phyloP scores from a whole-genome alignment of 64 coral and sea anemone species.

The Trachythela sp. region DNA sequence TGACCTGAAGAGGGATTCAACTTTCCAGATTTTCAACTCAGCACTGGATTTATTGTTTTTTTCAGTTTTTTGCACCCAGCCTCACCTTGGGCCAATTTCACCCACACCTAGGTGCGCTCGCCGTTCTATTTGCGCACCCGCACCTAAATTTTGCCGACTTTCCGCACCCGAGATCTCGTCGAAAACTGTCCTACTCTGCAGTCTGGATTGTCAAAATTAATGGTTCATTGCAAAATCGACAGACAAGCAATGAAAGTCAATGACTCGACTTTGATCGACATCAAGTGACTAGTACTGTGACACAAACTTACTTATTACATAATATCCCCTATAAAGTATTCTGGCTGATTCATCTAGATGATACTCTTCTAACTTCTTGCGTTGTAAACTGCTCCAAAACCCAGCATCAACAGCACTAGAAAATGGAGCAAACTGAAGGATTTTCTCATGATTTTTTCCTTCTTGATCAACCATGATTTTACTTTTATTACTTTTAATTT shows the following conservation, averaged over 20 bases:
- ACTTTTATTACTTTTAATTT: background rate
- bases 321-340: slow-evolving; percentile 71
- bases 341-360: slow-evolving; percentile 84
- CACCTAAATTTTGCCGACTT: too few species aligned
- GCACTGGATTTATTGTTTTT: too few species aligned
- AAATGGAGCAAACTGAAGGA: slow-evolving; percentile 83
- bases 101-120: too few species aligned
- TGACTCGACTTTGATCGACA: background rate
- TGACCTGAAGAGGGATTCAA: too few species aligned
- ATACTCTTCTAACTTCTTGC: slow-evolving; percentile 93
- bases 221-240: too few species aligned
- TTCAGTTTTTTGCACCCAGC: too few species aligned
- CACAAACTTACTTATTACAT: slow-evolving; percentile 79
- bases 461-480: background rate
- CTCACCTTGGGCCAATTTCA: too few species aligned
- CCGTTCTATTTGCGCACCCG: too few species aligned
- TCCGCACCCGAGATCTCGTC: too few species aligned
- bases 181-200: too few species aligned
- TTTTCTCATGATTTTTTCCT: background rate
- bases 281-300: background rate
- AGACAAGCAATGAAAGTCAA: background rate
- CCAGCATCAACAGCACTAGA: slow-evolving; percentile 93
- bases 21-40: too few species aligned
- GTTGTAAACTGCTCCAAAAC: slow-evolving; percentile 88
- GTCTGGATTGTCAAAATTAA: too few species aligned